Conservation (phyloP, 1,140 invertebrate species). For the Geopemphigus sp. region DNA sequence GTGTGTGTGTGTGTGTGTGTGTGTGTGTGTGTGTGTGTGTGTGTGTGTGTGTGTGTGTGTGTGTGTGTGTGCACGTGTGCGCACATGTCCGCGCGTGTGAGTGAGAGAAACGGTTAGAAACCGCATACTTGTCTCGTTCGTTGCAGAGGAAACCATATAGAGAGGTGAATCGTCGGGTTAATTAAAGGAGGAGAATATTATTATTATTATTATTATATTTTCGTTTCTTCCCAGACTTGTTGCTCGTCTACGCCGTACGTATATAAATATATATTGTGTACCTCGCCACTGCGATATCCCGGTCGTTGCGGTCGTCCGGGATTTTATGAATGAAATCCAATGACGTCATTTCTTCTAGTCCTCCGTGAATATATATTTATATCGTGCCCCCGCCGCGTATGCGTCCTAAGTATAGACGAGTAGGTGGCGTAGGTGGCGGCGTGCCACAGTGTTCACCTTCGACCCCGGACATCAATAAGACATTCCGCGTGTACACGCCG, state of each 20-base stretch:
- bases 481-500: slow-evolving; percentile 18
- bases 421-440: slow-evolving; percentile 5
- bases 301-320: background rate
- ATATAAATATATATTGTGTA: too few relatives aligned
- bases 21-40: too few relatives aligned
- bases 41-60: too few relatives aligned
- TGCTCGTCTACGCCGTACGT: background rate
- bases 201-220: slow-evolving; percentile 18
- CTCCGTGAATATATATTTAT: too few relatives aligned
- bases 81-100: too few relatives aligned
- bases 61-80: too few relatives aligned
- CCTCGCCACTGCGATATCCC: background rate
- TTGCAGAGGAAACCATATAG: background rate
- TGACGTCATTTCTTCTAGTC: slow-evolving; percentile 18
- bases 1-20: too few relatives aligned
- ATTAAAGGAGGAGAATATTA: slow-evolving; percentile 34
- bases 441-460: slow-evolving; percentile 18
- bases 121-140: slow-evolving; percentile 6
- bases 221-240: background rate
- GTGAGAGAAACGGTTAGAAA: background rate
- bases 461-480: slow-evolving; percentile 41
- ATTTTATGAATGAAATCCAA: slow-evolving; percentile 44
- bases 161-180: slow-evolving; percentile 38
- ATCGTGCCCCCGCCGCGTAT: background rate
- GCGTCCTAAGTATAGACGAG: too few relatives aligned